Conservation (phyloP, 1,140 invertebrate genomes). For the Drosophila busckii region DNA sequence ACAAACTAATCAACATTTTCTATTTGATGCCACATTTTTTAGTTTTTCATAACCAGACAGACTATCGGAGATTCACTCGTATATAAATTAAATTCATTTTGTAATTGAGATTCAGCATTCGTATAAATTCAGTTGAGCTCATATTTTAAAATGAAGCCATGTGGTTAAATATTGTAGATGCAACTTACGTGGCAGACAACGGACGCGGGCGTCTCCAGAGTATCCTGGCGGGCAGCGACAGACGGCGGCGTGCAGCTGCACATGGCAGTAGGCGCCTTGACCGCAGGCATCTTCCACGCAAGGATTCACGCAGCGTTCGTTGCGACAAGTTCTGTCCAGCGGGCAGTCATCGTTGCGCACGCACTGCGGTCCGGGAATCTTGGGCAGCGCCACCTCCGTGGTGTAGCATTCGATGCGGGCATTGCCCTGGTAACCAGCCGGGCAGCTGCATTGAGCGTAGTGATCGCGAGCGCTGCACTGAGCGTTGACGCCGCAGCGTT, state of each 20-base stretch:
- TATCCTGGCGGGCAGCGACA: slow-evolving; percentile 90
- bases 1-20: too few species aligned
- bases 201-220: slow-evolving; percentile 85
- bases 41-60: too few species aligned
- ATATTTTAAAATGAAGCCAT: too few species aligned
- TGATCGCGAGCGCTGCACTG: slow-evolving; percentile 88
- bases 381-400: slow-evolving; percentile 68
- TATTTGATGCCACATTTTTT: too few species aligned
- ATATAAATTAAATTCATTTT: too few species aligned
- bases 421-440: slow-evolving; percentile 89
- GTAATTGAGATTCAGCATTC: too few species aligned
- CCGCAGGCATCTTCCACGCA: slow-evolving; percentile 86
- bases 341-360: slow-evolving; percentile 87
- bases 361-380: slow-evolving; percentile 84
- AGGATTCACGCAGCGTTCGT: slow-evolving; percentile 88
- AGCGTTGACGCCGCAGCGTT: slow-evolving; percentile 91
- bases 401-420: slow-evolving; percentile 88
- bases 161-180: too few species aligned
- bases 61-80: too few species aligned
- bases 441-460: slow-evolving; percentile 87
- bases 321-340: slow-evolving; percentile 85
- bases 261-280: slow-evolving; percentile 87
- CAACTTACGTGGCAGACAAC: slow-evolving; percentile 88
- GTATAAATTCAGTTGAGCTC: too few species aligned
- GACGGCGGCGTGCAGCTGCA: slow-evolving; percentile 85